These are phyloP conservation scores for Amblyteles armatorius DNA, from an alignment of 2,888 invertebrate genomes.

Conservation along the genomic window DNA sequence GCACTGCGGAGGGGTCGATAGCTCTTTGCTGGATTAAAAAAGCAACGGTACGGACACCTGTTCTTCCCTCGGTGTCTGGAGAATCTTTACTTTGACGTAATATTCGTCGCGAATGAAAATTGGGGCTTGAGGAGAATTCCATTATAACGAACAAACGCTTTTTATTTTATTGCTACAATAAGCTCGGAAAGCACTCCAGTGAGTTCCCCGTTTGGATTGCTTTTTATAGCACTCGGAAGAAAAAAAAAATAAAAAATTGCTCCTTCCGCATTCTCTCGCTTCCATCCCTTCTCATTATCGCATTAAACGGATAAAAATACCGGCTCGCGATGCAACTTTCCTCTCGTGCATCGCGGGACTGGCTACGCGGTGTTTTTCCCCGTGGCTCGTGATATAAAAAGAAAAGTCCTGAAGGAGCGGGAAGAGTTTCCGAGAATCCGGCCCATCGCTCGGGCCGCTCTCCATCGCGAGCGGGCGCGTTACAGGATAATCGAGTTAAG, in stretches of 20 bases:
- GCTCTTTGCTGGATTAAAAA: conserved; percentile 38
- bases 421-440: conserved; percentile 42
- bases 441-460: conserved; percentile 40
- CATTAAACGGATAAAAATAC: conserved; percentile 51
- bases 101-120: conserved; percentile 8
- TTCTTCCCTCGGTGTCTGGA: conserved; percentile 10
- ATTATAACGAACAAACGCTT: conserved; percentile 4
- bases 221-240: background rate
- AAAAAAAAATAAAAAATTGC: background rate
- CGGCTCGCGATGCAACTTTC: conserved; percentile 40
- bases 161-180: background rate
- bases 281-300: conserved; percentile 49
- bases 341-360: conserved; percentile 24
- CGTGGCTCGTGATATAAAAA: conserved; percentile 25
- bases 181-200: background rate
- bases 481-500: conserved; percentile 52
- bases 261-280: background rate
- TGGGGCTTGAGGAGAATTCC: background rate
- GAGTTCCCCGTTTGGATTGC: background rate
- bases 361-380: conserved; percentile 35
- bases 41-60: conserved; percentile 3
- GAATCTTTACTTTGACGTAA: background rate
- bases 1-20: conserved; percentile 21
- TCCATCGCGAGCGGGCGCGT: conserved; percentile 31
- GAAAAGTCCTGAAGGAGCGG: conserved; percentile 17